Evolutionary conservation across 1,140 invertebrate species (phyloP), one percentile per base, ranked within the genome.

Genomic region (Nebria ingens): DNA sequence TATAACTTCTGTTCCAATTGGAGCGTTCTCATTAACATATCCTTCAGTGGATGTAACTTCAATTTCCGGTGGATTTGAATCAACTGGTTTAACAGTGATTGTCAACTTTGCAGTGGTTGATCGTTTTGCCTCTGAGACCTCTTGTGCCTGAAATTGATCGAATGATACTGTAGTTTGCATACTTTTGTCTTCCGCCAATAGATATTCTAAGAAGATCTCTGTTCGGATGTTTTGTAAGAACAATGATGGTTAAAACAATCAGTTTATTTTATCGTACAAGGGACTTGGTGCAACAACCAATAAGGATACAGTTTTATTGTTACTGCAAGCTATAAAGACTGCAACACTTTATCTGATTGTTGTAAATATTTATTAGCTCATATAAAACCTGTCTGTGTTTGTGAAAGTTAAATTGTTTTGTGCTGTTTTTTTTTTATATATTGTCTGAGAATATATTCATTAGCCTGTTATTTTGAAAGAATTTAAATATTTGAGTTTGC

Each of bases 11-110:
- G 89, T 91, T 15, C 89, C 89, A 42, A 89, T 78, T 0, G 89
- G 81, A 0, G 89, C 85, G 64, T 92, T 93, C 69, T 94, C 91
- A 62, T 89, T 80, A 0, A 92, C 89, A 62, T 79, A 85, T 1
- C 90, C 91, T 63, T 89, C 85, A 21, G 79, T 73, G 3, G 82
- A 75, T 0, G 86, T 81, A 0, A 87, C 79, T 1, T 75, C 71
- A 42, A 93, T 85, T 19, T 84, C 79, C 0, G 91, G 91, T 6
- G 90, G 89, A 71, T 87, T 87, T 23, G 85, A 82, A 69, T 93
- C 89, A 0, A 91, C 86, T 6, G 88, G 87, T 59, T 89, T 83
- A 0, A 93, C 87, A 25, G 81, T 83, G 34, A 93, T 84, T 0
- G 79, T 79, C 52, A 94, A 70, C 68, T 89, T 91, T 0, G 89